phyloP scores from a whole-genome alignment of 1,140 invertebrate species.

The Drosophila sucinea region DNA sequence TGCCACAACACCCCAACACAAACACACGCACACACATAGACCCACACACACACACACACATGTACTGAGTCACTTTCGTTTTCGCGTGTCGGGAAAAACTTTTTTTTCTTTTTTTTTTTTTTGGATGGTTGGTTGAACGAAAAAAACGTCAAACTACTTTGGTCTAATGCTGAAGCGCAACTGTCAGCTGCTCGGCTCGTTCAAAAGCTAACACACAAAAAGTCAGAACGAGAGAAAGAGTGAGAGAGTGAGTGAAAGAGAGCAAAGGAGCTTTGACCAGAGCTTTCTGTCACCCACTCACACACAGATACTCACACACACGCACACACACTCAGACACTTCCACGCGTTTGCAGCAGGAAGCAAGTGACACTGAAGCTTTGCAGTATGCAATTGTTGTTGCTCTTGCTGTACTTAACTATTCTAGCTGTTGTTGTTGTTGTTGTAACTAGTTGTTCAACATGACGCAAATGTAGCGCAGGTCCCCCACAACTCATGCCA shows the following conservation, averaged over 20 bases:
- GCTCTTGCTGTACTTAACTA: constrained; percentile 23
- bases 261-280: not conserved
- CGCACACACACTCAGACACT: not conserved
- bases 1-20: constrained; percentile 42
- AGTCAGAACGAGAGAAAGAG: constrained; percentile 4
- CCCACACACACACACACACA: not conserved
- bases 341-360: constrained; percentile 26
- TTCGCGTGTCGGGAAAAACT: constrained; percentile 49
- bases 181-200: constrained; percentile 73
- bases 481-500: not conserved
- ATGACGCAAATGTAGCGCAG: constrained; percentile 69
- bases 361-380: constrained; percentile 49
- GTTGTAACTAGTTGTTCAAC: constrained; percentile 21
- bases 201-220: constrained; percentile 41
- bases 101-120: not conserved
- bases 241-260: not conserved
- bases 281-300: constrained; percentile 47
- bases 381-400: constrained; percentile 36
- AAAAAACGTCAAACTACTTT: constrained; percentile 62
- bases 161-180: constrained; percentile 77
- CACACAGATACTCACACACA: not conserved
- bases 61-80: constrained; percentile 11
- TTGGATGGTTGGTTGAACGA: constrained; percentile 21
- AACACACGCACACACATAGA: constrained; percentile 26
- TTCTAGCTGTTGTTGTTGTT: constrained; percentile 37